phyloP scores from a whole-genome alignment of 2,888 invertebrate species.

The Ecdyonurus torrentis region DNA sequence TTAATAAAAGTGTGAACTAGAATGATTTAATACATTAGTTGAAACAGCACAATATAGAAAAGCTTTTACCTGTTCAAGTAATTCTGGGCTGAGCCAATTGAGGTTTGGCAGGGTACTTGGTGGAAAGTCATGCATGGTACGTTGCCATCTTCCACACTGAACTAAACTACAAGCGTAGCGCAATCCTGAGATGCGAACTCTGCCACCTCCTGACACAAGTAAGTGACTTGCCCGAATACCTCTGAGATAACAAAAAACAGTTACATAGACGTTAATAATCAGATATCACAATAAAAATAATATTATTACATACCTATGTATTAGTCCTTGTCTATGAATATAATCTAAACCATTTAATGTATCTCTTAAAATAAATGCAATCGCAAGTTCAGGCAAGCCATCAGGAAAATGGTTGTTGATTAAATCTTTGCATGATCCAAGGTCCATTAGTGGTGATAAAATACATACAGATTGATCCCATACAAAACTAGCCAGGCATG shows the following conservation, averaged over 20 bases:
- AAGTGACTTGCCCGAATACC: constrained; percentile 73
- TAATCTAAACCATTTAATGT: constrained; percentile 65
- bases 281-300: neutral
- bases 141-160: constrained; percentile 49
- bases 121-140: constrained; percentile 58
- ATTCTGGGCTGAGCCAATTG: constrained; percentile 85
- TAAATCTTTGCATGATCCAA: constrained; percentile 67
- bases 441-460: constrained; percentile 67
- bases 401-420: constrained; percentile 51
- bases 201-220: constrained; percentile 51
- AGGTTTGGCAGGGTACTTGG: constrained; percentile 49
- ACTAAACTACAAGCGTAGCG: constrained; percentile 60
- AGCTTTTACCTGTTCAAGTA: constrained; percentile 55
- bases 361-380: constrained; percentile 62
- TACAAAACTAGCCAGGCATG: constrained; percentile 60
- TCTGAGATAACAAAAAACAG: constrained; percentile 27
- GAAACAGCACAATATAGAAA: too few relatives aligned
- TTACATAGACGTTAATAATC: neutral
- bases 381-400: constrained; percentile 68
- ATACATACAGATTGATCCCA: constrained; percentile 59
- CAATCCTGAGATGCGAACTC: constrained; percentile 59
- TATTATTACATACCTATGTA: constrained; percentile 48
- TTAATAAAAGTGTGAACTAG: too few relatives aligned
- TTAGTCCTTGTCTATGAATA: constrained; percentile 64
- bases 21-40: too few relatives aligned